These are phyloP conservation scores for Gymnocheta viridis DNA, from an alignment of 2,888 invertebrate genomes.

Conservation along the genomic window DNA sequence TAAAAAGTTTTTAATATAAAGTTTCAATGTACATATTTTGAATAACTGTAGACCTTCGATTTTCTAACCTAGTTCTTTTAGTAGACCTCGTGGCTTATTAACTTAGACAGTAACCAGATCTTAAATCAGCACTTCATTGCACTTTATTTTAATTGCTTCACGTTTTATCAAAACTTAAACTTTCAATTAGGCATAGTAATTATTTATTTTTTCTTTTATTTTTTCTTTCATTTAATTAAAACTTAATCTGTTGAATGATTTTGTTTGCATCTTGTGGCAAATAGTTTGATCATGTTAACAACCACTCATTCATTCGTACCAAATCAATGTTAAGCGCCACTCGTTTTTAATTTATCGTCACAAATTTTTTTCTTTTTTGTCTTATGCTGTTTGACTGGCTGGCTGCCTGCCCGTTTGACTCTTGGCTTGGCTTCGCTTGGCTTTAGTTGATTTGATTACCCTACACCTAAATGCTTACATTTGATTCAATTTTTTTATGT, in stretches of 20 bases:
- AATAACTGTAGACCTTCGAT: too few relatives aligned
- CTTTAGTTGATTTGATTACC: constrained; percentile 55
- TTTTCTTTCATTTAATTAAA: too few relatives aligned
- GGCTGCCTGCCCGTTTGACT: constrained; percentile 28
- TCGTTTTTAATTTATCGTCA: constrained; percentile 55
- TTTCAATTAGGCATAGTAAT: constrained; percentile 17
- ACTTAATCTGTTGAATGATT: constrained; percentile 47
- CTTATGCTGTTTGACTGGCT: constrained; percentile 19
- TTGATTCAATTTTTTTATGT: constrained; percentile 27
- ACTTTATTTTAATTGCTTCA: constrained; percentile 17
- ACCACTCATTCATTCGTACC: constrained; percentile 57
- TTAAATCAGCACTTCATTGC: background rate
- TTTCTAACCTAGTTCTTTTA: background rate
- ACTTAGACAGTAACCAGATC: background rate
- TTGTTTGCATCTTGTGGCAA: constrained; percentile 53
- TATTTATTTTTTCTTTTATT: constrained; percentile 19
- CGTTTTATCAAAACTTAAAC: background rate
- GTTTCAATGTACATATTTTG: too few relatives aligned
- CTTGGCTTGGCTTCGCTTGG: constrained; percentile 33
- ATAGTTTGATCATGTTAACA: constrained; percentile 63
- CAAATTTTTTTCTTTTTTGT: background rate
- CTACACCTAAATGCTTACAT: constrained; percentile 59
- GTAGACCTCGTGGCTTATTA: background rate
- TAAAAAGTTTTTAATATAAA: too few relatives aligned
- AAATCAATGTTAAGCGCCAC: constrained; percentile 68